Base-by-base conservation (phyloP, 23 tunicate genomes). In the Styela clava region DNA sequence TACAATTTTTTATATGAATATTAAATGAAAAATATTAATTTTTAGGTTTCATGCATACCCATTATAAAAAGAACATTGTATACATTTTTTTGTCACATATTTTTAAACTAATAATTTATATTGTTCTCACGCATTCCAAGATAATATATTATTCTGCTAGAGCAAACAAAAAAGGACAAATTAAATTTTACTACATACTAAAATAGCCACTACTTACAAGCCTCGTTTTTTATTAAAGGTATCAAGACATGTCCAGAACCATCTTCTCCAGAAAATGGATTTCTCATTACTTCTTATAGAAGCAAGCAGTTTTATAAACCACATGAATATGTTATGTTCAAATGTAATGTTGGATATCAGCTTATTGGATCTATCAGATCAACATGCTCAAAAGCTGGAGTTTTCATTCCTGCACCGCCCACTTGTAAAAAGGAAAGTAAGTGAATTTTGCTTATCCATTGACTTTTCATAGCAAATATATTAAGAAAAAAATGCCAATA, bases 311-410 rank as follows among this genome's bases (percentile, higher is more conserved):
- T 21, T 22, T 76, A 76, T 64, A 44, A 28, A 7, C 65, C 81
- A 16, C 71, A 64, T 12, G 81, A 76, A 52, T 76, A 76, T 52
- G 81, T 76, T 7, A 36, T 76, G 81, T 76, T 33, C 37, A 7
- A 52, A 20, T 76, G 81, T 26, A 76, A 51, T 18, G 73, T 21
- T 7, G 81, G 81, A 36, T 76, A 24, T 44, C 24, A 52, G 31
- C 24, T 76, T 72, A 1, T 33, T 52, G 81, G 81, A 1, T 36
- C 64, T 36, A 44, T 5, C 16, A 36, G 81, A 35, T 76, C 81
- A 21, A 25, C 52, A 33, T 76, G 81, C 37, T 33, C 81, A 0
- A 1, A 44, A n/a, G 7, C 64, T 0, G 81, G 81, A n/a, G 65
- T 24, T 12, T 76, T 76, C 65, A 1, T 33, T 22, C 81, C 81